phyloP scores from a whole-genome alignment of 2,113 vertebrate species.

The Campylomormyrus tamandua region DNA sequence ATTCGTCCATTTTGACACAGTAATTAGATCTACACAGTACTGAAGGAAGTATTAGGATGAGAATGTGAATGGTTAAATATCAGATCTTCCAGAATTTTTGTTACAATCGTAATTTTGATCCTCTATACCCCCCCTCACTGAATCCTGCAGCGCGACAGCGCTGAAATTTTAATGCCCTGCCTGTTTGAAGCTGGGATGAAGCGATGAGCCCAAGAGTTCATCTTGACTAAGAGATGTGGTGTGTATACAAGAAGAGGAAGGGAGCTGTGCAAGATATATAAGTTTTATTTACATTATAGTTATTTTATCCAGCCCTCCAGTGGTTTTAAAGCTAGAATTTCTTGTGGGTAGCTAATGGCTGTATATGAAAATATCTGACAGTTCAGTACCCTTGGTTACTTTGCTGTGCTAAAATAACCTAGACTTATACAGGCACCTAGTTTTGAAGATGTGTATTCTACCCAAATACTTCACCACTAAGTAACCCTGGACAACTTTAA shows the following conservation, averaged over 20 bases:
- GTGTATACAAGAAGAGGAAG: background rate
- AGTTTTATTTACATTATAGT: conserved; percentile 14
- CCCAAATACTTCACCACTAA: background rate
- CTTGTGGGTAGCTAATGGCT: conserved; percentile 1
- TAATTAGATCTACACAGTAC: background rate
- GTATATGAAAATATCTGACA: conserved; percentile 13
- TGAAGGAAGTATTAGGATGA: background rate
- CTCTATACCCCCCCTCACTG: conserved; percentile 3
- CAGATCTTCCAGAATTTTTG: conserved; percentile 11
- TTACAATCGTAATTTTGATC: conserved; percentile 14
- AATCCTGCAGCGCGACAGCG: conserved; percentile 22
- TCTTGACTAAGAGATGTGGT: conserved; percentile 14
- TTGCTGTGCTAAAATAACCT: conserved; percentile 12
- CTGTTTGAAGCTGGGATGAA: conserved; percentile 27
- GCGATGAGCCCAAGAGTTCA: conserved; percentile 16
- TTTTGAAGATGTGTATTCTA: background rate
- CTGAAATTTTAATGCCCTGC: conserved; percentile 25
- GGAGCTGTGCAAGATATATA: background rate
- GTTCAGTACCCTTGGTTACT: background rate
- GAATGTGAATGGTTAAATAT: conserved; percentile 2
- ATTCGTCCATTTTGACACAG: background rate
- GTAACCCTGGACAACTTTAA: conserved; percentile 11
- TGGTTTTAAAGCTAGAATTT: background rate
- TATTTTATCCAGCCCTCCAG: conserved; percentile 1
- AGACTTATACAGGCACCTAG: background rate